Conservation (phyloP, 1,140 invertebrate species). For the Achatina immaculata region DNA sequence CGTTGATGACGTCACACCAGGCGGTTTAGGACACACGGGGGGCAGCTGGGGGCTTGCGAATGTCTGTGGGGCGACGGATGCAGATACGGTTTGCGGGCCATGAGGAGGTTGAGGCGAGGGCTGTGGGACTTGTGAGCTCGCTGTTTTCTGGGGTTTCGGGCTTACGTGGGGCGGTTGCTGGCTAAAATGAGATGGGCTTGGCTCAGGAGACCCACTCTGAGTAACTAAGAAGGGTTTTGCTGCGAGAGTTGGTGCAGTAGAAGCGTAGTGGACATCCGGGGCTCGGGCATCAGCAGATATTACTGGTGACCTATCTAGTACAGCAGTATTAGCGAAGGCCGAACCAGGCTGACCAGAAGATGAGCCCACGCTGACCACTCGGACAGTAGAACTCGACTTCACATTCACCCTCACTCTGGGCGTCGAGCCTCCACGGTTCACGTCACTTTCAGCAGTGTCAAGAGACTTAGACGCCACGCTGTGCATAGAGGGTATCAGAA, state of each 20-base stretch:
- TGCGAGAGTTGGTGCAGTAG: neutral
- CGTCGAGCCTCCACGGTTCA: neutral
- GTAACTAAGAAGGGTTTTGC: constrained; percentile 8
- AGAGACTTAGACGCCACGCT: constrained; percentile 18
- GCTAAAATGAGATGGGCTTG: neutral
- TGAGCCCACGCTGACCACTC: neutral
- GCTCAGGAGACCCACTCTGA: neutral
- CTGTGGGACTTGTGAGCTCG: neutral
- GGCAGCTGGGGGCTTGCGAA: neutral
- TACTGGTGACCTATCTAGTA: neutral
- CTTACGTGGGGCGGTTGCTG: neutral
- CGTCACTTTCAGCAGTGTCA: neutral
- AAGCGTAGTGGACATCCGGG: neutral
- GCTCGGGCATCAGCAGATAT: neutral
- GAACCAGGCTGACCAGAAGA: too few relatives aligned
- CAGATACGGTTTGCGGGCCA: neutral
- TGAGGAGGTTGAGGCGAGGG: constrained; percentile 4
- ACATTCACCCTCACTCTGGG: neutral
- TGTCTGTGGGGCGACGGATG: neutral
- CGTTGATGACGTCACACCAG: constrained; percentile 14
- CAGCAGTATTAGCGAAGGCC: neutral
- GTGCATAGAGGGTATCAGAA: constrained; percentile 11
- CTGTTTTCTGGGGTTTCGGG: neutral
- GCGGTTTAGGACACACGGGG: neutral
- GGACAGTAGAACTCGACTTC: neutral